These are phyloP conservation scores for Apostichopus californicus DNA, from an alignment of 35 echinoderm and acorn worm species.

Conservation along the genomic window DNA sequence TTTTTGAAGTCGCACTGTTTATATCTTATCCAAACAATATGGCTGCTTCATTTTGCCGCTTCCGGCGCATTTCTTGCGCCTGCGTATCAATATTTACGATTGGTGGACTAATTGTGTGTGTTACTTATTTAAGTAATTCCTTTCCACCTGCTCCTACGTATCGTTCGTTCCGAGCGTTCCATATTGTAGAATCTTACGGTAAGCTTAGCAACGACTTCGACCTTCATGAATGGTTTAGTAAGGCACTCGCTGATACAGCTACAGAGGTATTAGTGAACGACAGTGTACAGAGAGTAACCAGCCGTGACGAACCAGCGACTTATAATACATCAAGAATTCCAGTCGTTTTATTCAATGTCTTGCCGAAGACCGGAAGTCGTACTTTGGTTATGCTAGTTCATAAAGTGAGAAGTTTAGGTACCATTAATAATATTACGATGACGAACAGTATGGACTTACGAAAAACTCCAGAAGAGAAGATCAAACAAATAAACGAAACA, in stretches of 20 bases:
- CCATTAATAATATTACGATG: background rate
- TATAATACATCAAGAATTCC: background rate
- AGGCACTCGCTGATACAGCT: background rate
- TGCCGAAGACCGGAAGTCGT: slow-evolving; percentile 12
- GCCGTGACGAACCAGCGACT: background rate
- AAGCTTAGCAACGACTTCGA: background rate
- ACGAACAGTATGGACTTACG: background rate
- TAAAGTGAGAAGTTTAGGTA: background rate
- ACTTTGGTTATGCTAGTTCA: background rate
- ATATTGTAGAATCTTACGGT: background rate
- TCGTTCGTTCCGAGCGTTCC: background rate
- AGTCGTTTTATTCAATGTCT: slow-evolving; percentile 17
- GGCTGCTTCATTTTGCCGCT: background rate
- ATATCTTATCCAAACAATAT: background rate
- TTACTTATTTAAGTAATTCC: background rate
- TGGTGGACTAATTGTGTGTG: background rate
- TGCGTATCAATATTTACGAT: background rate
- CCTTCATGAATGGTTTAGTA: background rate
- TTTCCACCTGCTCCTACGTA: background rate
- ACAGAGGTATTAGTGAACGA: background rate
- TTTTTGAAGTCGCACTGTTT: too few relatives aligned
- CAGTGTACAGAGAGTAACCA: background rate
- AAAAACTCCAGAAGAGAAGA: background rate
- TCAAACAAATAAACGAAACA: background rate
- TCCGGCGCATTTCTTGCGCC: background rate